Evolutionary conservation across 35 echinoderm and acorn worm genomes (phyloP), one percentile per base, ranked within the genome.

Genomic region (Eucidaris tribuloides): DNA sequence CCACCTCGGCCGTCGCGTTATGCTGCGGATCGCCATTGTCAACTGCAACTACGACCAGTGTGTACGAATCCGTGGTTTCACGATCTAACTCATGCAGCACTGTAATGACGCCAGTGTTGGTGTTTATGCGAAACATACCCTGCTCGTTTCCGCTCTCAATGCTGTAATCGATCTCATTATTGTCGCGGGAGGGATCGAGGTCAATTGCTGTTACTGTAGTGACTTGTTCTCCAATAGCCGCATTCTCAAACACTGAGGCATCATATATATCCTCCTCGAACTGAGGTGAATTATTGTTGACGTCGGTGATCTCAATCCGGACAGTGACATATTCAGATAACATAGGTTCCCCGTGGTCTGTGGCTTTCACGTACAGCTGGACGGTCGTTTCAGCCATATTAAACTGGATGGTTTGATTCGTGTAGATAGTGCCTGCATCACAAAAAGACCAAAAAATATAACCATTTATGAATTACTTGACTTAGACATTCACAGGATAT

Each of bases 231-330:
- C 91, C 91, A 11, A 87, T 46, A 23, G 83, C 25, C 18, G 71
- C 85, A 56, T 92, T 77, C 79, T 99, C 96, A 45, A 39, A 46
- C 7, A 99, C 96, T 5, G 3, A 48, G 14, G 72, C 96, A 34
- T 59, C 29, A 57, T 99, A 99, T 3, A 90, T 25, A 1, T 42
- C 58, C 20, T 43, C 33, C 0, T 40, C 43, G 62, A 99, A 99
- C 14, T 64, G 46, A 9, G 96, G 96, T 29, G 86, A 87, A 77
- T 93, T 93, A 84, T 99, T 92, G 59, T 99, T 99, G 46, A 99
- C 83, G 45, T 99, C 96, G 31, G 83, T 80, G 14, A 99, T 81
- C 46, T 99, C 72, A 30, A 99, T 83, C 7, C 90, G 63, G 0
- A 99, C 96, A 7, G 96, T 91, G 17, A 93, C 87, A 7, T 93